Conservation (phyloP, 2,113 vertebrate genomes). For the Plotosus lineatus region DNA sequence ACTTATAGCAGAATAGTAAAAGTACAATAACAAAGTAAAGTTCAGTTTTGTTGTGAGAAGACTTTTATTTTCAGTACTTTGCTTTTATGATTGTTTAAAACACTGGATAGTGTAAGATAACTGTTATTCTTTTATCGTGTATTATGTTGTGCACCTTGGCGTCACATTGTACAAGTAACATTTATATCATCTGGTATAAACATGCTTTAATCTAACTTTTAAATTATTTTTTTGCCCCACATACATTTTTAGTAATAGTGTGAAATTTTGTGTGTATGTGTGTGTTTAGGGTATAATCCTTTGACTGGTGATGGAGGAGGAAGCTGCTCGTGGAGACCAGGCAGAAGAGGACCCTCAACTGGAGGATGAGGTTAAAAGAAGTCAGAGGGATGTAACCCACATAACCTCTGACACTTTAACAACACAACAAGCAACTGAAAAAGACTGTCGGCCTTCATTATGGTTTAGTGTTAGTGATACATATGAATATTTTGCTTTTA, state of each 20-base stretch:
- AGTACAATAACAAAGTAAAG: not conserved
- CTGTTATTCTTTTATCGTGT: not conserved
- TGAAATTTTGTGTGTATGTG: not conserved
- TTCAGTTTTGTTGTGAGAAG: not conserved
- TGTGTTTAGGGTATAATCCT: constrained; percentile 83
- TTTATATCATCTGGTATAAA: too few relatives aligned
- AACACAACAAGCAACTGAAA: constrained; percentile 52
- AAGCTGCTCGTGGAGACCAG: constrained; percentile 85
- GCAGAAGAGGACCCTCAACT: constrained; percentile 84
- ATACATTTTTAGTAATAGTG: too few relatives aligned
- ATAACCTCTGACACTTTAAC: constrained; percentile 56
- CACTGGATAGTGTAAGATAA: not conserved
- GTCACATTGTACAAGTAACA: too few relatives aligned
- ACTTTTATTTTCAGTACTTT: not conserved
- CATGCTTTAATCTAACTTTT: not conserved
- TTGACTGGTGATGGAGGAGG: constrained; percentile 87
- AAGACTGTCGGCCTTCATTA: constrained; percentile 56
- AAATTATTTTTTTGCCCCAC: not conserved
- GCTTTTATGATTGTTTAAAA: not conserved
- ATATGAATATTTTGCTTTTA: not conserved
- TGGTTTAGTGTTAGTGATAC: constrained; percentile 17
- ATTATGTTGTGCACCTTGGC: not conserved
- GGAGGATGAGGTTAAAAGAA: constrained; percentile 88
- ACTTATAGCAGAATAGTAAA: not conserved
- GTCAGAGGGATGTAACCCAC: constrained; percentile 57